Percentiles rank a stretch among this genome's conserved stretches.
phyloP scores from a whole-genome alignment of 1,140 invertebrate species.

The Drosophila kurseongensis region DNA sequence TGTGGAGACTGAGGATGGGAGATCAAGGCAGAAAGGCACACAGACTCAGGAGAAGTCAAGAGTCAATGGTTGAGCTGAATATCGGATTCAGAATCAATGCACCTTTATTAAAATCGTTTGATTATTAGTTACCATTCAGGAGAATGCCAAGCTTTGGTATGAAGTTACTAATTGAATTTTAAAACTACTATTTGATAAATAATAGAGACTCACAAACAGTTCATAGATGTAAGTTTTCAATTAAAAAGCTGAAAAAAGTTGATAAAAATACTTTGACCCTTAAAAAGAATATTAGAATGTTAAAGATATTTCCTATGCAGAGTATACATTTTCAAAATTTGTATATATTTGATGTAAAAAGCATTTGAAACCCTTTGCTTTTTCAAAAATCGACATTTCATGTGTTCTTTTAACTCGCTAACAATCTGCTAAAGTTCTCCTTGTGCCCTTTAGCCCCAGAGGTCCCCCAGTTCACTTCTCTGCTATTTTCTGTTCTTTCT shows the following conservation, averaged over 20 bases:
- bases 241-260: too few species aligned
- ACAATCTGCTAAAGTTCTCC: conserved; percentile 71
- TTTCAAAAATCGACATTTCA: conserved; percentile 19
- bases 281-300: too few species aligned
- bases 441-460: conserved; percentile 2
- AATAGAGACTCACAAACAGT: too few species aligned
- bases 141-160: not conserved
- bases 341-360: not conserved
- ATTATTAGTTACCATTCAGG: not conserved
- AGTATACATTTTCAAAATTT: too few species aligned
- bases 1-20: not conserved
- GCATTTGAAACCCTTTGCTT: conserved; percentile 18
- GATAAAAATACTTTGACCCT: too few species aligned
- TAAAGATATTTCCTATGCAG: too few species aligned
- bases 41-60: not conserved
- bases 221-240: too few species aligned
- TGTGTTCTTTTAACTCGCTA: conserved; percentile 56
- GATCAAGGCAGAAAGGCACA: not conserved
- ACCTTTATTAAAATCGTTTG: not conserved
- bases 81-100: not conserved
- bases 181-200: too few species aligned
- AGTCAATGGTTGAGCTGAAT: not conserved
- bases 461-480: not conserved
- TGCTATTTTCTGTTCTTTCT: conserved; percentile 4
- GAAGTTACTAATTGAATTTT: too few species aligned